Percentiles rank a stretch among this genome's conserved stretches.
These are phyloP conservation scores for Xenopus borealis DNA, from an alignment of 2,113 vertebrate species.

Conservation along the genomic window DNA sequence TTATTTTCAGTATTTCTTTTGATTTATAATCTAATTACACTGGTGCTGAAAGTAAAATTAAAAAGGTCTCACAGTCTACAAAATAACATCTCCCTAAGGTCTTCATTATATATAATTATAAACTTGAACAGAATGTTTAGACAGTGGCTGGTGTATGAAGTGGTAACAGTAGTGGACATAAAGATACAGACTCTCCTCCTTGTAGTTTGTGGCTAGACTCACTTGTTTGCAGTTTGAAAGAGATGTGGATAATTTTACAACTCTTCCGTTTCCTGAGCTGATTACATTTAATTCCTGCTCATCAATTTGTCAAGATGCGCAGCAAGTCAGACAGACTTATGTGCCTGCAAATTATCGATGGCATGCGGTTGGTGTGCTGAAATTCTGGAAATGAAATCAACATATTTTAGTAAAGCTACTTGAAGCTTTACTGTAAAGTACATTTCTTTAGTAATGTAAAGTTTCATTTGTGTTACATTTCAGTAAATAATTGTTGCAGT, in stretches of 20 bases:
- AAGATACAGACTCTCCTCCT: neutral
- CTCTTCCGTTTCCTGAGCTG: neutral
- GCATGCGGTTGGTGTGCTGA: neutral
- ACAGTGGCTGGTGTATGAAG: slow-evolving; percentile 23
- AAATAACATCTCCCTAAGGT: slow-evolving; percentile 44
- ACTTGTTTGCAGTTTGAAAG: neutral
- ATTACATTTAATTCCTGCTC: neutral
- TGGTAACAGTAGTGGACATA: slow-evolving; percentile 24
- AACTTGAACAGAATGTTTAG: slow-evolving; percentile 37
- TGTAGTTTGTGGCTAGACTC: neutral
- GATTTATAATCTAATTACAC: slow-evolving; percentile 58
- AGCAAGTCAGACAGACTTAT: neutral
- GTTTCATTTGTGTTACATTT: too few relatives aligned
- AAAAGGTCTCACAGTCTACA: slow-evolving; percentile 36
- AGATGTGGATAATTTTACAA: slow-evolving; percentile 12
- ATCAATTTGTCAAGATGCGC: neutral
- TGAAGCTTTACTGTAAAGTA: too few relatives aligned
- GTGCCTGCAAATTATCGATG: neutral
- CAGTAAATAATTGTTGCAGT: too few relatives aligned
- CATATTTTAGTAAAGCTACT: neutral
- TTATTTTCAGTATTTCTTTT: slow-evolving; percentile 64
- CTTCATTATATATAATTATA: slow-evolving; percentile 47
- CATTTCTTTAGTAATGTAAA: too few relatives aligned
- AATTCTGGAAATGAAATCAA: neutral
- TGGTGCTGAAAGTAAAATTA: slow-evolving; percentile 41